Evolutionary conservation across 2,113 vertebrate species (phyloP), one percentile per base, ranked within the genome.

Genomic region (Colistium nudipinnis): DNA sequence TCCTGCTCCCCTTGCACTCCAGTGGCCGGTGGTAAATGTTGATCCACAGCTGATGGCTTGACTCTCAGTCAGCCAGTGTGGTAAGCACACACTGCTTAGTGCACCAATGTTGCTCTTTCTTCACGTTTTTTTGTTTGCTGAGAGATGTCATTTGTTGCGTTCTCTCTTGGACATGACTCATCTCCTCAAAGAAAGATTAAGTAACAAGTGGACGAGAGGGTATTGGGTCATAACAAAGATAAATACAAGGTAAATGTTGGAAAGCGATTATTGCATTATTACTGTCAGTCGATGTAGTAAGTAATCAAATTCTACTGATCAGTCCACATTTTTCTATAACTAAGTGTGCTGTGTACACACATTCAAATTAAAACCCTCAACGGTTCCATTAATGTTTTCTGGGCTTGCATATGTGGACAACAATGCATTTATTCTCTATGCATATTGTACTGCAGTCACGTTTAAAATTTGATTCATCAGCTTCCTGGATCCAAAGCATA

Each of bases 91-190:
- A 2, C n/a, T 16, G 6, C 25, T 24, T 27, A 10, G 12, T 30
- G 17, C 12, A 20, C 11, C 11, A 13, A 57, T 17, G 31, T 4
- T 28, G 39, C 22, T 47, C 8, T 19, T 19, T 41, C 51, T 62
- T n/a, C 10, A 1, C 2, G 4, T 45, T 55, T 64, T 44, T n/a
- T n/a, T n/a, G n/a, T n/a, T 30, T 19, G 11, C 36, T 31, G 6
- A 17, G 14, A 80, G 20, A 52, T 53, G 41, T 43, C 5, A 22
- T 25, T 9, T 33, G 45, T 16, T 53, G 53, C 54, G 27, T 49
- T 45, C 19, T 39, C 8, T 0, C 31, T 45, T 14, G 3, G 13
- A 70, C 28, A 56, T 66, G 33, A 81, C 45, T 74, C 48, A 72
- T 45, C 69, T 13, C 38, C 12, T 41, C 53, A 14, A 39, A 81